A percentile compares a stretch with the other conserved stretches of the same genome.
phyloP scores from a whole-genome alignment of 2,113 vertebrate genomes.

The Pluvialis apricaria region DNA sequence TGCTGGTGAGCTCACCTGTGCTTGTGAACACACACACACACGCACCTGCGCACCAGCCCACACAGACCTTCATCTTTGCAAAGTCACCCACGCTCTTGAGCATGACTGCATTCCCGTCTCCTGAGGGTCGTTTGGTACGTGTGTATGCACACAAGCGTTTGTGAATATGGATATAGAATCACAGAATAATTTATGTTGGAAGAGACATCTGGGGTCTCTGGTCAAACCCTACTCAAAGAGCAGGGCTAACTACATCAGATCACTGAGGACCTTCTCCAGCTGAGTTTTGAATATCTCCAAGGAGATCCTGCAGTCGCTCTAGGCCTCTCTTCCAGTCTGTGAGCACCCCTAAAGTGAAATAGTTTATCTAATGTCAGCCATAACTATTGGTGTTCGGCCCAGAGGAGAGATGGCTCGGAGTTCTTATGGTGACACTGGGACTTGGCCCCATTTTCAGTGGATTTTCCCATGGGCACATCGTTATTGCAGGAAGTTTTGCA shows the following conservation, averaged over 20 bases:
- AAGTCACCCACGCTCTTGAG: not conserved
- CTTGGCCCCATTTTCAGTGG: not conserved
- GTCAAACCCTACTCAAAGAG: not conserved
- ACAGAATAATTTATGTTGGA: not conserved
- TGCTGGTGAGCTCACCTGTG: not conserved
- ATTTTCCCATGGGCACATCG: not conserved
- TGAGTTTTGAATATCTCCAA: not conserved
- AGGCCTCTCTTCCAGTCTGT: not conserved
- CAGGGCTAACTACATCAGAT: not conserved
- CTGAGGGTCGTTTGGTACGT: fast-evolving
- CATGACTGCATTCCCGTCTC: not conserved
- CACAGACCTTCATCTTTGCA: not conserved
- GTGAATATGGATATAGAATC: not conserved
- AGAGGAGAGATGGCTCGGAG: not conserved
- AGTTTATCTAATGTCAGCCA: not conserved
- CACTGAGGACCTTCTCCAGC: not conserved
- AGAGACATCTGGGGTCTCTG: not conserved
- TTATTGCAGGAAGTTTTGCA: not conserved
- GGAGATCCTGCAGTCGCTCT: not conserved
- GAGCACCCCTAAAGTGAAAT: not conserved
- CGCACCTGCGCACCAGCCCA: not conserved
- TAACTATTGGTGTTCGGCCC: not conserved
- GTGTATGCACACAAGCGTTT: not conserved
- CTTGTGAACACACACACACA: not conserved
- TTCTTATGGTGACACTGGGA: not conserved